phyloP scores from a whole-genome alignment of 2,888 invertebrate genomes.

The Chydorus sphaericus region DNA sequence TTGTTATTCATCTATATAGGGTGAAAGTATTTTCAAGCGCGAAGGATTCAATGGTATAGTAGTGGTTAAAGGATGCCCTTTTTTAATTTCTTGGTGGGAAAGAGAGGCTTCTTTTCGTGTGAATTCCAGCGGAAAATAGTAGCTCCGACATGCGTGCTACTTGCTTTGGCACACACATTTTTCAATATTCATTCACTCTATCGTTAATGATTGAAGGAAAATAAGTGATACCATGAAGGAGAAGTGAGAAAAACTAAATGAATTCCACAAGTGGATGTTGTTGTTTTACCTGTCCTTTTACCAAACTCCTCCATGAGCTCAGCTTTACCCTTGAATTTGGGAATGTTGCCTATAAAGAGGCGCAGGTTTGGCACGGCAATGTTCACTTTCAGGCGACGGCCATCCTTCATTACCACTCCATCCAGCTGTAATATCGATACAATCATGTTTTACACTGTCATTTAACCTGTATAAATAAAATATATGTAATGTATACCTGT shows the following conservation, averaged over 20 bases:
- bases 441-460: too few species aligned
- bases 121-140: slow-evolving; percentile 21
- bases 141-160: slow-evolving; percentile 99
- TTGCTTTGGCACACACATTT: too few species aligned
- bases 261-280: too few species aligned
- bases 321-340: slow-evolving; percentile 99
- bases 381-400: slow-evolving; percentile 99
- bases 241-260: background rate
- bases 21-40: background rate
- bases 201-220: background rate
- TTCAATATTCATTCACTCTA: too few species aligned
- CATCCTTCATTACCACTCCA: slow-evolving; percentile 99
- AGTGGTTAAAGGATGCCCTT: background rate
- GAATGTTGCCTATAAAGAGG: slow-evolving; percentile 99
- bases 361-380: slow-evolving; percentile 99
- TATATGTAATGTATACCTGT: slow-evolving; percentile 55
- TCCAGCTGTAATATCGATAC: slow-evolving; percentile 55
- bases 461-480: slow-evolving; percentile 13
- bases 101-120: background rate
- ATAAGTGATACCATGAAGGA: background rate
- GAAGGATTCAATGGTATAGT: background rate
- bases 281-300: slow-evolving; percentile 95
- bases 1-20: background rate
- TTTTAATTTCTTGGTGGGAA: background rate
- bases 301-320: slow-evolving; percentile 99